phyloP scores from a whole-genome alignment of 1,140 invertebrate species.

The Macrocentrus cingulum region DNA sequence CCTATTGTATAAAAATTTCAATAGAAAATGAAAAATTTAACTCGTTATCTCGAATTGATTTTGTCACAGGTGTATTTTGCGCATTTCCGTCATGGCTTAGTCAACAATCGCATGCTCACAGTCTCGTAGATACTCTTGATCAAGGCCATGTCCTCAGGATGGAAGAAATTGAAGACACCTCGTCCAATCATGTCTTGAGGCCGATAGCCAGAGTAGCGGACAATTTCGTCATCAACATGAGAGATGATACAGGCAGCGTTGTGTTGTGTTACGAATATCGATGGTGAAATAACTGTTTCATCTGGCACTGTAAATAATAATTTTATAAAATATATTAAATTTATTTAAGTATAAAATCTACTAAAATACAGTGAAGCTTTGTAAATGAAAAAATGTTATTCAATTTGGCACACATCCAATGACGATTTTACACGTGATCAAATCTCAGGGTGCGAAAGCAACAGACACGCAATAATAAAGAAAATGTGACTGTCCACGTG shows the following conservation, averaged over 20 bases:
- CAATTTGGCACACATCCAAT: background rate
- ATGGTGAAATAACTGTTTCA: conserved; percentile 62
- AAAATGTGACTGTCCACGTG: no score
- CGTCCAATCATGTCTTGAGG: conserved; percentile 85
- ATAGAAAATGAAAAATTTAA: background rate
- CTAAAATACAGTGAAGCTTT: background rate
- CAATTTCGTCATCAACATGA: conserved; percentile 75
- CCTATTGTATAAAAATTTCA: conserved; percentile 45
- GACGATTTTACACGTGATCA: conserved; percentile 1
- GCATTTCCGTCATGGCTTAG: conserved; percentile 1
- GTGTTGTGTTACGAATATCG: conserved; percentile 76
- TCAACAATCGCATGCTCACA: conserved; percentile 60
- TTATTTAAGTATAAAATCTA: background rate
- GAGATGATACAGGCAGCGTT: conserved; percentile 72
- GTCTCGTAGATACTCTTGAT: conserved; percentile 83
- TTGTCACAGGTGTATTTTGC: no score
- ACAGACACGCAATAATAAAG: no score
- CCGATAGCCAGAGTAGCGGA: conserved; percentile 81
- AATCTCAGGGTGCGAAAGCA: no score
- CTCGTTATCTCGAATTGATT: no score
- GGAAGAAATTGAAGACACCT: conserved; percentile 84
- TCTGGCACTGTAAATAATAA: conserved; percentile 62
- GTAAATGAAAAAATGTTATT: background rate
- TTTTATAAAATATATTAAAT: background rate
- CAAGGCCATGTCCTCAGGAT: conserved; percentile 79